A percentile compares a stretch with the other conserved stretches of the same genome.
Evolutionary conservation across 2,113 vertebrate species (phyloP).

Genomic region (Neotoma lepida): DNA sequence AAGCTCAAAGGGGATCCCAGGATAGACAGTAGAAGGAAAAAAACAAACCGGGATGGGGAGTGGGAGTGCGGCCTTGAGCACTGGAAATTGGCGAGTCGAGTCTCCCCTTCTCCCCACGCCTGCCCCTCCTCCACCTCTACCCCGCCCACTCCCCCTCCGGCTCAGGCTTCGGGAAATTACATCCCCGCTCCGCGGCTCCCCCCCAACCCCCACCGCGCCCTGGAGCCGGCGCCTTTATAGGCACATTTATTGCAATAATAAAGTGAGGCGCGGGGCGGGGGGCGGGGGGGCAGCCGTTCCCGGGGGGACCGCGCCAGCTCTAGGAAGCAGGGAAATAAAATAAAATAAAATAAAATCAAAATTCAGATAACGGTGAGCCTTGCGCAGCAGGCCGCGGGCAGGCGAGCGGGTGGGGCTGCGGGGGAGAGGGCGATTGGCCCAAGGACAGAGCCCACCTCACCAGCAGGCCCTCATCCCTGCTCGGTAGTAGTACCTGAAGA

Average conservation of each 20-base stretch:
- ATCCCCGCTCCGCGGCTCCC: conserved; percentile 65
- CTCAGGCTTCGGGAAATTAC: conserved; percentile 80
- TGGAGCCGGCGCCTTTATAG: conserved; percentile 80
- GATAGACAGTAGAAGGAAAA: neutral
- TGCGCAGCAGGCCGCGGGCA: conserved; percentile 68
- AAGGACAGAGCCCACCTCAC: conserved; percentile 67
- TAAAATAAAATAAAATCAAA: conserved; percentile 83
- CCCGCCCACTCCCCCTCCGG: conserved; percentile 74
- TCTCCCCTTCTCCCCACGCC: conserved; percentile 52
- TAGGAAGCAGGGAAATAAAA: conserved; percentile 82
- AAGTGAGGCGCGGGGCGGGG: conserved; percentile 80
- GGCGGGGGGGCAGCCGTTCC: conserved; percentile 74
- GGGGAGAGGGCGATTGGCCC: conserved; percentile 50
- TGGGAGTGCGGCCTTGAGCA: conserved; percentile 22
- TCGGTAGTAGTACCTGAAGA: neutral
- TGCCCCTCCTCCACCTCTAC: conserved; percentile 71
- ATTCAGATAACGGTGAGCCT: conserved; percentile 83
- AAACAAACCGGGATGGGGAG: neutral
- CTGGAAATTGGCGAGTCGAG: conserved; percentile 64
- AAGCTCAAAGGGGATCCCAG: neutral
- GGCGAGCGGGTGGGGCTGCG: conserved; percentile 59
- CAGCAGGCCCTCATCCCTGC: neutral
- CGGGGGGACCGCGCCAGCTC: conserved; percentile 77
- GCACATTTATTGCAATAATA: conserved; percentile 84
- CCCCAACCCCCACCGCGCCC: conserved; percentile 60